Evolutionary conservation across 2,113 vertebrate genomes (phyloP).

Genomic region (Pithys albifrons): DNA sequence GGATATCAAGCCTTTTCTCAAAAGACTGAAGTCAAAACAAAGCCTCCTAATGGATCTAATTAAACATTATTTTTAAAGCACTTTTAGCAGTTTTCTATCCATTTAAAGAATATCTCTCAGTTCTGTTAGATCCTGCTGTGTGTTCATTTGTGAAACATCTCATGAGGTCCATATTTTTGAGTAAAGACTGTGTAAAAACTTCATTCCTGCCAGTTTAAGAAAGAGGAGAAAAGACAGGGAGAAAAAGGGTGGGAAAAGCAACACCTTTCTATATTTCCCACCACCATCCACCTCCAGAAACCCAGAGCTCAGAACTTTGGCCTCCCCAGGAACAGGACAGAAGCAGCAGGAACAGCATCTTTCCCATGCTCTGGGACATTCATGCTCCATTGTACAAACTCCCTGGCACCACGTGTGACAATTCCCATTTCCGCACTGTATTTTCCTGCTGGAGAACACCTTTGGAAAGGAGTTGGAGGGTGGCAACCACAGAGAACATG

Average conservation of each 20-base stretch:
- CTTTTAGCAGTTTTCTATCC: background rate
- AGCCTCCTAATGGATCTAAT: background rate
- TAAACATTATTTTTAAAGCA: background rate
- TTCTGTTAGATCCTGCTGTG: background rate
- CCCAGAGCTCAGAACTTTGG: background rate
- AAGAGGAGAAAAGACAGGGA: background rate
- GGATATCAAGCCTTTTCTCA: background rate
- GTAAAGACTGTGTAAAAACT: background rate
- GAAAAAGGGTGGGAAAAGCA: background rate
- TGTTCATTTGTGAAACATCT: background rate
- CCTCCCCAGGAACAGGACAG: background rate
- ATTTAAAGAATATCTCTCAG: background rate
- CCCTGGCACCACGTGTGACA: rapidly evolving
- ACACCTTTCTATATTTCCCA: background rate
- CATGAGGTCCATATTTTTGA: background rate
- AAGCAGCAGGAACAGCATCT: rapidly evolving
- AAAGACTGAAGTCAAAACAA: background rate
- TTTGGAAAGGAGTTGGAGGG: background rate
- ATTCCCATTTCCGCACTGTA: background rate
- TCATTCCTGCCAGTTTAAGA: background rate
- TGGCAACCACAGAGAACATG: background rate
- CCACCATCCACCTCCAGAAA: background rate
- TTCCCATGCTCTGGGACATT: background rate
- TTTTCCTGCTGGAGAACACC: background rate
- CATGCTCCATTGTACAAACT: background rate